Conservation (phyloP, 2,113 vertebrate genomes). For the human region GRCh38 chr4:34373501-34374000, state of each 20-base stretch:
- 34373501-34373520: constrained; percentile 45
- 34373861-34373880: not conserved
- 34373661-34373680: constrained; percentile 42
- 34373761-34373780: not conserved
- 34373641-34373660: not conserved
- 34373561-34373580: constrained; percentile 67
- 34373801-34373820: not conserved
- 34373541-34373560: constrained; percentile 51
- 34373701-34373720: constrained; percentile 38
- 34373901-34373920: not conserved
- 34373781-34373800: not conserved
- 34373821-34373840: not conserved
- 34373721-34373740: not conserved
- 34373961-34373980: not conserved
- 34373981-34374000: not conserved
- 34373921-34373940: not conserved
- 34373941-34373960: not conserved
- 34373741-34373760: not conserved
- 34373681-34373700: constrained; percentile 57
- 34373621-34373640: constrained; percentile 45
- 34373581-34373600: constrained; percentile 53
- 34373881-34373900: not conserved
- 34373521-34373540: constrained; percentile 48
- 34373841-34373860: not conserved
- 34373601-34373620: constrained; percentile 1